Conservation (phyloP, 2,113 vertebrate species). For the Monopterus albus region DNA sequence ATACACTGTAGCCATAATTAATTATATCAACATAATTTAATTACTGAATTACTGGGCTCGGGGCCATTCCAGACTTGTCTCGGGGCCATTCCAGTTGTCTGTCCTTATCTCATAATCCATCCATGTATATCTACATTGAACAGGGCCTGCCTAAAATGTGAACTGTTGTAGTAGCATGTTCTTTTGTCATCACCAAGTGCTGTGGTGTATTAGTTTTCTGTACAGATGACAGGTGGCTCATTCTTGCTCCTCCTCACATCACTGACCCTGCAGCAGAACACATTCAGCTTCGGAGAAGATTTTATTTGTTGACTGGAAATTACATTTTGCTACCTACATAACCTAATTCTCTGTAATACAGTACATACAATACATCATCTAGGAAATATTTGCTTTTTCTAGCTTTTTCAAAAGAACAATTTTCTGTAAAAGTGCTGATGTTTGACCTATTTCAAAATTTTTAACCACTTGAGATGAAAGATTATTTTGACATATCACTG, state of each 20-base stretch:
- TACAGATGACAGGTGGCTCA: not conserved
- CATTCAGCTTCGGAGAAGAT: not conserved
- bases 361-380: too few species aligned
- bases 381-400: not conserved
- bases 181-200: not conserved
- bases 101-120: not conserved
- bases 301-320: not conserved
- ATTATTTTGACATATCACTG: not conserved
- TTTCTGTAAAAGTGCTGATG: not conserved
- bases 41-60: not conserved
- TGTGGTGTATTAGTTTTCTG: constrained; percentile 7
- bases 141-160: not conserved
- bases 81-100: not conserved
- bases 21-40: not conserved
- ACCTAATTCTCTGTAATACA: not conserved
- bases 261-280: not conserved
- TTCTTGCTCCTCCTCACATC: not conserved
- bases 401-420: not conserved
- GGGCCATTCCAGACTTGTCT: not conserved
- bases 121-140: not conserved
- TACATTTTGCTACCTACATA: not conserved
- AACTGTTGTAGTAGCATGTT: not conserved
- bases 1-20: not conserved
- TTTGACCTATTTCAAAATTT: not conserved
- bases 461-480: not conserved